Evolutionary conservation across 2,888 invertebrate species (phyloP).

Genomic region (Protodeltote pygarga): DNA sequence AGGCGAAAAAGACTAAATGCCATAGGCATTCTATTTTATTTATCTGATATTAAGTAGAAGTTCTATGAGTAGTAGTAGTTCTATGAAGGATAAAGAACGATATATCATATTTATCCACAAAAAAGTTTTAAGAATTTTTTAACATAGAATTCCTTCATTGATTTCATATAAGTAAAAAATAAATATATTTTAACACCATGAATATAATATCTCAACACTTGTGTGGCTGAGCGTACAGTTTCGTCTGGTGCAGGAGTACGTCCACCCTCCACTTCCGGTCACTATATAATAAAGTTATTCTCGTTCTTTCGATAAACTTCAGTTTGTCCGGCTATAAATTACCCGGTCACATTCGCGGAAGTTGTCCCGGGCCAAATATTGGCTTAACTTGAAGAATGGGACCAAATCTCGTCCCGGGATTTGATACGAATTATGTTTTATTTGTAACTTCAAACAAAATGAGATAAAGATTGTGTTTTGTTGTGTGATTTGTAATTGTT

Average conservation of each 20-base stretch:
- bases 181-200: too few species aligned
- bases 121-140: too few species aligned
- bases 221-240: constrained; percentile 52
- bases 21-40: too few species aligned
- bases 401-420: constrained; percentile 63
- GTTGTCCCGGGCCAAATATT: constrained; percentile 79
- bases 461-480: constrained; percentile 51
- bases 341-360: constrained; percentile 78
- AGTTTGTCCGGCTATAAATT: constrained; percentile 85
- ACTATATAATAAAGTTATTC: constrained; percentile 87
- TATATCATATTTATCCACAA: too few species aligned
- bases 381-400: constrained; percentile 84
- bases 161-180: too few species aligned
- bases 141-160: too few species aligned
- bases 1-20: too few species aligned
- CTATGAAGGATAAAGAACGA: too few species aligned
- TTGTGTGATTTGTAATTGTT: constrained; percentile 36
- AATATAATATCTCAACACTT: constrained; percentile 51
- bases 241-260: constrained; percentile 51
- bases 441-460: constrained; percentile 61
- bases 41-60: too few species aligned
- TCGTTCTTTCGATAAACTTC: constrained; percentile 86
- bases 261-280: constrained; percentile 79
- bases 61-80: too few species aligned
- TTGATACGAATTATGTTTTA: constrained; percentile 67